Percentiles rank a stretch among this genome's conserved stretches.
Evolutionary conservation across 2,113 vertebrate genomes (phyloP).

Genomic region (Pleuronectes platessa): DNA sequence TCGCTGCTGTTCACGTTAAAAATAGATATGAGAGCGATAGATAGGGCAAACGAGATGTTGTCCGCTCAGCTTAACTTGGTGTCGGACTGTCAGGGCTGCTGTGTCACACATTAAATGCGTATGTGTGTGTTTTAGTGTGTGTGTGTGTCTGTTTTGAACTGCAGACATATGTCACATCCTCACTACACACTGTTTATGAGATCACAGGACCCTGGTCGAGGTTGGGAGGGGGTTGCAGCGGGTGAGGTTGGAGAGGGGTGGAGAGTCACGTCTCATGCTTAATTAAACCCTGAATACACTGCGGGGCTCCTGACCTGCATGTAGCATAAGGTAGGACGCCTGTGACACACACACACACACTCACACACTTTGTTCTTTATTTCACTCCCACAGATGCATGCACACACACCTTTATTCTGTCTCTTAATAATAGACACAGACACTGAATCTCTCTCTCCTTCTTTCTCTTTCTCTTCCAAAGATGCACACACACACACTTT

Average conservation of each 20-base stretch:
- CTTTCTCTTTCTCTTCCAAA: constrained; percentile 1
- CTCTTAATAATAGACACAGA: constrained; percentile 12
- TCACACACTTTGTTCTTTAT: constrained; percentile 8
- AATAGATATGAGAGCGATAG: constrained; percentile 67
- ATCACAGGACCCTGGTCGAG: constrained; percentile 57
- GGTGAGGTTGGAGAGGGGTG: not conserved
- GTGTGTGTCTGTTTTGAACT: constrained; percentile 14
- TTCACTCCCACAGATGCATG: not conserved
- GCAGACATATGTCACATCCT: constrained; percentile 64
- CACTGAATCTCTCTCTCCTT: constrained; percentile 3
- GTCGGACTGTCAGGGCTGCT: constrained; percentile 63
- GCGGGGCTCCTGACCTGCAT: constrained; percentile 71
- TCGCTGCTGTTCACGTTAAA: constrained; percentile 64
- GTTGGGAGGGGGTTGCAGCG: not conserved
- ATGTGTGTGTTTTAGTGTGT: constrained; percentile 6
- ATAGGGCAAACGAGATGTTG: constrained; percentile 67
- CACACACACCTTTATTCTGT: not conserved
- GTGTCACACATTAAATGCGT: constrained; percentile 40
- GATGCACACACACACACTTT: constrained; percentile 25
- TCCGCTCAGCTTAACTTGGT: constrained; percentile 70
- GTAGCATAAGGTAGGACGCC: constrained; percentile 67
- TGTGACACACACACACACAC: constrained; percentile 43
- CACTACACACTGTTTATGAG: constrained; percentile 59
- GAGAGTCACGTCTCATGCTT: constrained; percentile 69
- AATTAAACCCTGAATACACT: constrained; percentile 74